Percentiles rank a stretch among this genome's conserved stretches.
Evolutionary conservation across 1,140 invertebrate species (phyloP).

Genomic region (Drosophila leontia): DNA sequence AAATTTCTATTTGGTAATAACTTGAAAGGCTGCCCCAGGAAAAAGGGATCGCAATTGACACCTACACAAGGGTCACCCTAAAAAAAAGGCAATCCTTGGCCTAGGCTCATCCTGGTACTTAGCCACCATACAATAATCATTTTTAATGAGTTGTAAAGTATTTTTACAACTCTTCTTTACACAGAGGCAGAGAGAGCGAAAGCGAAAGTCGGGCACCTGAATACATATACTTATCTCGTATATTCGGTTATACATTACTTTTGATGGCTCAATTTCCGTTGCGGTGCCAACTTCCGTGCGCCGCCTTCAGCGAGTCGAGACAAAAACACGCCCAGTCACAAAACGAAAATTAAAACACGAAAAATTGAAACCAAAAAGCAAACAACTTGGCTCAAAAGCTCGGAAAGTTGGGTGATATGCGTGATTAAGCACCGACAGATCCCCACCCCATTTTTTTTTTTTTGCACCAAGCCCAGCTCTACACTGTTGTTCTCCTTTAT

Average conservation of each 20-base stretch:
- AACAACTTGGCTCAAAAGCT: slow-evolving; percentile 27
- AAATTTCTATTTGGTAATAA: slow-evolving; percentile 52
- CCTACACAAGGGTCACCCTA: slow-evolving; percentile 1
- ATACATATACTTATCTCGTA: slow-evolving; percentile 34
- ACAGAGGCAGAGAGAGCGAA: not conserved
- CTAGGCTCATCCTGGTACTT: slow-evolving; percentile 16
- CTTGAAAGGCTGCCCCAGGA: slow-evolving; percentile 35
- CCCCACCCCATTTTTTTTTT: slow-evolving; percentile 19
- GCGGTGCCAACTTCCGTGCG: slow-evolving; percentile 65
- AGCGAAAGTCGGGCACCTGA: slow-evolving; percentile 55
- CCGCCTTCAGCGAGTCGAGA: slow-evolving; percentile 64
- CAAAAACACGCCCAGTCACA: slow-evolving; percentile 52
- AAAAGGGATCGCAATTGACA: slow-evolving; percentile 39
- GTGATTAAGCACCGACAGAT: slow-evolving; percentile 66
- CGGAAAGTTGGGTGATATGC: slow-evolving; percentile 63
- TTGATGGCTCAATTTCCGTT: slow-evolving; percentile 81
- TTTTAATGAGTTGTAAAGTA: slow-evolving; percentile 78
- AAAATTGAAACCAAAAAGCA: slow-evolving; percentile 21
- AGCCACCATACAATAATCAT: slow-evolving; percentile 64
- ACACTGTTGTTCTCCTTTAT: slow-evolving; percentile 45
- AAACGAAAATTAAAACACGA: slow-evolving; percentile 38
- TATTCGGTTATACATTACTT: slow-evolving; percentile 61
- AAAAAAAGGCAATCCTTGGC: not conserved
- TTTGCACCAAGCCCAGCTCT: slow-evolving; percentile 46
- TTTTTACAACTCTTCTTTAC: slow-evolving; percentile 53